Base-by-base conservation (phyloP, 2,888 invertebrate species). In the Spilosoma lubricipeda region DNA sequence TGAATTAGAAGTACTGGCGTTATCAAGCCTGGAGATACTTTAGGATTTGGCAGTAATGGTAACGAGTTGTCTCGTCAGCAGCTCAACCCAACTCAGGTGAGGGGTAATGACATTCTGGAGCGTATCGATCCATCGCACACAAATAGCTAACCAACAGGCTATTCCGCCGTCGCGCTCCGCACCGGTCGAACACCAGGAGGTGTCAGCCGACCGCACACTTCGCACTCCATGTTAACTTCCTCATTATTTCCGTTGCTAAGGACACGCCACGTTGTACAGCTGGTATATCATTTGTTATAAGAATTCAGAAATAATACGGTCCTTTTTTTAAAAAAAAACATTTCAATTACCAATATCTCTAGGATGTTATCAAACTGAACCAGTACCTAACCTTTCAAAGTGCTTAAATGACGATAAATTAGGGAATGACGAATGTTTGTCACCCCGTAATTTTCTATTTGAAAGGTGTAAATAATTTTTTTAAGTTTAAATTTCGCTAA, bases 21-120 rank as follows among this genome's bases (percentile, higher is more conserved):
- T 73, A 68, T 66, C 74, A 72, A 75, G 71, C 72, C 76, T 67
- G 68, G 15, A 74, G 74, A 72, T 71, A 77, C 76, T 79, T 80
- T 78, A 76, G 77, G 79, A 80, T 83, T 77, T 39, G 78, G 67
- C 76, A 78, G 77, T 78, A 73, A 77, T 76, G 74, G 72, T 83
- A 82, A 82, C 75, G 75, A 80, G 81, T 80, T 81, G 80, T 80
- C 77, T 82, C 83, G 78, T 80, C 80, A 79, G 78, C 78, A 77
- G 75, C 78, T 80, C 77, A 77, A 75, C 77, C 79, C 78, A 77
- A 78, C 81, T 84, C 85, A 87, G 88, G 88, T 88, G 89, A 88
- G 86, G 87, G 85, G 87, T 89, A 76, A 89, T 90, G 89, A 89
- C 89, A 90, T 90, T 90, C 88, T 88, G 86, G 86, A 83, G 79